These are phyloP conservation scores for Bryconaethiops microstoma DNA, from an alignment of 2,797 vertebrate genomes.

Conservation along the genomic window DNA sequence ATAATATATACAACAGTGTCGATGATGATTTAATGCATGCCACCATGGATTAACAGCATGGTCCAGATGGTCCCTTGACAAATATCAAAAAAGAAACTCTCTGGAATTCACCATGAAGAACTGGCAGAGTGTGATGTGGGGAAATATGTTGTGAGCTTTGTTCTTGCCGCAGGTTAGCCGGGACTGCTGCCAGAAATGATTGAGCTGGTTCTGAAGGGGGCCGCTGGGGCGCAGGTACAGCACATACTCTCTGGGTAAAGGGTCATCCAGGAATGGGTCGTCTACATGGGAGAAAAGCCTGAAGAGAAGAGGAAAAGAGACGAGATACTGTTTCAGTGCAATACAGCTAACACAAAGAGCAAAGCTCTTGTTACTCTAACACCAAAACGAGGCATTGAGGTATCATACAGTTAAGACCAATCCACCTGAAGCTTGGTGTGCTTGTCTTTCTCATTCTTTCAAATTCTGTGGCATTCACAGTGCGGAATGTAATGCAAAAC, in stretches of 20 bases:
- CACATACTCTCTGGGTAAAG: constrained; percentile 93
- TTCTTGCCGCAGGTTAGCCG: constrained; percentile 95
- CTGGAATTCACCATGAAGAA: constrained; percentile 93
- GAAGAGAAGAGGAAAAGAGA: constrained; percentile 26
- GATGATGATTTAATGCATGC: not conserved
- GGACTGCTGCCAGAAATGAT: constrained; percentile 95
- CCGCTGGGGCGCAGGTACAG: constrained; percentile 95
- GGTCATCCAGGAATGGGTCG: constrained; percentile 94
- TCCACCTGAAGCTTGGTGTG: too few relatives aligned
- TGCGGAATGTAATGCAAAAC: too few relatives aligned
- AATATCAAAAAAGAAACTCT: not conserved
- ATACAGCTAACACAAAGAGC: not conserved
- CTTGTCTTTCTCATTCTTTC: too few relatives aligned
- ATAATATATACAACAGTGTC: too few relatives aligned
- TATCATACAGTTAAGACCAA: too few relatives aligned
- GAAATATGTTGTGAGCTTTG: constrained; percentile 99
- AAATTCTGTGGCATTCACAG: too few relatives aligned
- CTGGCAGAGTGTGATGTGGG: constrained; percentile 98
- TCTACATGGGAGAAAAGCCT: constrained; percentile 98
- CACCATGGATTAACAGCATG: not conserved
- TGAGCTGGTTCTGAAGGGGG: constrained; percentile 92
- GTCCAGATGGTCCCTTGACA: not conserved
- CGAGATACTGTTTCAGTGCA: not conserved
- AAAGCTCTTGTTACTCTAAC: too few relatives aligned
- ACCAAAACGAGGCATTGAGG: too few relatives aligned